These are phyloP conservation scores for Spatulosminthurus flaviceps DNA, from an alignment of 2,888 invertebrate genomes.

Conservation along the genomic window DNA sequence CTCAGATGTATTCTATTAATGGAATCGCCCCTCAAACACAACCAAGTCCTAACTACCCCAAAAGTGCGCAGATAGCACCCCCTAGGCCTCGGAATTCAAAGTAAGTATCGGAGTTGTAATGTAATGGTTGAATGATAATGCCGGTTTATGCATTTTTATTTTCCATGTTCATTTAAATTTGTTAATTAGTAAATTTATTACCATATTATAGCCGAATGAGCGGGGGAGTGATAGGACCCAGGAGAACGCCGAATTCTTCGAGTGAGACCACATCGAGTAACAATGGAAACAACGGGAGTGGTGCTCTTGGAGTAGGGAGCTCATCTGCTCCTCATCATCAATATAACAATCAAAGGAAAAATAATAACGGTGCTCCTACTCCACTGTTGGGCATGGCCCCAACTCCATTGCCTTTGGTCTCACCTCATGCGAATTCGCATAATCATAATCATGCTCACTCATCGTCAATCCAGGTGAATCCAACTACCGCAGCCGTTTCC, in stretches of 20 bases:
- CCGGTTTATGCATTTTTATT: too few relatives aligned
- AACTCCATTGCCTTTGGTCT: constrained; percentile 50
- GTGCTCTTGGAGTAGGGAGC: constrained; percentile 49
- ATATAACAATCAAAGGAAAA: constrained; percentile 57
- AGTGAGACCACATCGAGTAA: constrained; percentile 49
- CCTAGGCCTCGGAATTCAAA: constrained; percentile 60
- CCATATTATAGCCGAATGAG: constrained; percentile 23
- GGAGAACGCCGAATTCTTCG: constrained; percentile 49
- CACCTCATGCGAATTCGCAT: constrained; percentile 55
- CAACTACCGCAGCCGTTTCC: constrained; percentile 43
- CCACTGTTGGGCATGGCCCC: constrained; percentile 58
- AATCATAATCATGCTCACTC: constrained; percentile 51
- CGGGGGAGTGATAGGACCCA: constrained; percentile 28
- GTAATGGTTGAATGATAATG: too few relatives aligned
- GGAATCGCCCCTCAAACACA: constrained; percentile 75
- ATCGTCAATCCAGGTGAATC: constrained; percentile 53
- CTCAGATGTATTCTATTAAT: constrained; percentile 74
- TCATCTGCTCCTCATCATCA: constrained; percentile 50
- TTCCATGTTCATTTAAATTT: too few relatives aligned
- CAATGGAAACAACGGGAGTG: constrained; percentile 51
- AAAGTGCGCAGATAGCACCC: constrained; percentile 62
- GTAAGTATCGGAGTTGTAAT: too few relatives aligned
- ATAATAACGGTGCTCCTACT: constrained; percentile 55
- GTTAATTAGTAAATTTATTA: background rate
- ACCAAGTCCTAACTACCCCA: constrained; percentile 69